Evolutionary conservation across 1,140 invertebrate genomes (phyloP).

Genomic region (Oreohelix idahoensis): DNA sequence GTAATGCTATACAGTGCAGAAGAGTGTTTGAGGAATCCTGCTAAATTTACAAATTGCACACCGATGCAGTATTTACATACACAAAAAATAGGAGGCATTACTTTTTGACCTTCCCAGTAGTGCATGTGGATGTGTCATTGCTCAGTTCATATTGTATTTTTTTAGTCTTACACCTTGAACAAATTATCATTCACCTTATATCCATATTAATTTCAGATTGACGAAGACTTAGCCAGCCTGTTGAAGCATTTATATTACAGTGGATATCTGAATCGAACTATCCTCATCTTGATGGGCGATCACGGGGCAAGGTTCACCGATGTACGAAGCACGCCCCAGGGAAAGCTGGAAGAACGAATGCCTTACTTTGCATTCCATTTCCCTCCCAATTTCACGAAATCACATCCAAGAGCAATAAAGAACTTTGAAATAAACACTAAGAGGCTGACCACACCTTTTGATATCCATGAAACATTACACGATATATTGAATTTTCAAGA

Average conservation of each 20-base stretch:
- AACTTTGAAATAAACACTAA: constrained; percentile 81
- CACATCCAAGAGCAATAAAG: constrained; percentile 78
- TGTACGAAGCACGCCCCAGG: constrained; percentile 84
- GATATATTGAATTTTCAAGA: constrained; percentile 76
- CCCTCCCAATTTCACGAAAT: constrained; percentile 81
- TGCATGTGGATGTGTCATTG: too few relatives aligned
- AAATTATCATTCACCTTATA: too few relatives aligned
- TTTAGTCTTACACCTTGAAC: too few relatives aligned
- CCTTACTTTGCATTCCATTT: constrained; percentile 88
- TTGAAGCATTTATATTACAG: not conserved
- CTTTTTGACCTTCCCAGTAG: too few relatives aligned
- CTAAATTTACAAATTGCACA: too few relatives aligned
- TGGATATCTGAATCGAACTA: constrained; percentile 11
- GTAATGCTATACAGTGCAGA: too few relatives aligned
- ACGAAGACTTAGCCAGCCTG: not conserved
- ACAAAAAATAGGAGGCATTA: too few relatives aligned
- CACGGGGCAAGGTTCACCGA: constrained; percentile 80
- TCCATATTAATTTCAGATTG: not conserved
- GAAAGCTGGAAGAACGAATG: constrained; percentile 90
- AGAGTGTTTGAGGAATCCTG: too few relatives aligned
- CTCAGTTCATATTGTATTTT: too few relatives aligned
- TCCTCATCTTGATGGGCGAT: constrained; percentile 23
- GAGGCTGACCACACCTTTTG: constrained; percentile 73
- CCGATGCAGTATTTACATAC: too few relatives aligned
- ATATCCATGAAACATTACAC: constrained; percentile 73